Base-by-base conservation (phyloP, 2,797 vertebrate genomes). In the Ispidina picta region DNA sequence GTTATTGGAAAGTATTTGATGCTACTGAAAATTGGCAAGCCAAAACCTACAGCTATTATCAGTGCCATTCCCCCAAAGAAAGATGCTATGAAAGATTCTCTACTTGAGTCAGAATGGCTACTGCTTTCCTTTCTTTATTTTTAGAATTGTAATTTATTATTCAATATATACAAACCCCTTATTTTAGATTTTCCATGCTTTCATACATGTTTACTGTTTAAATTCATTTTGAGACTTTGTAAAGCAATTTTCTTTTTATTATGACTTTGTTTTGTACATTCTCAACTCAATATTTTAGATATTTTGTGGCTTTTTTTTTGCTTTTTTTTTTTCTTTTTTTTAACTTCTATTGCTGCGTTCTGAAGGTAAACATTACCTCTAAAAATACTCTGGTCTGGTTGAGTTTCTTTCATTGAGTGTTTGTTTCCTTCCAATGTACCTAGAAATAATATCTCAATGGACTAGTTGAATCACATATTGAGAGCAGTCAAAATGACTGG, bases 61-160 rank as follows among this genome's bases (percentile, higher is more conserved):
- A 70, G 48, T 74, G 59, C 52, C 2, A 4, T 86, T 66, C 37
- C 59, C 76, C 48, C 58, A 43, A 69, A 84, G 60, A 65, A 88
- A 56, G 49, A 80, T 56, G 11, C 16, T 69, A 25, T 56, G 66
- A 64, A 88, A 69, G 29, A 64, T 85, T 82, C 35, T 84, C 39
- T 82, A 9, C 59, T 80, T 49, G 41, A 92, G 64, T 88, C 69
- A 78, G 86, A 89, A 93, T 81, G 63, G 72, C 83, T 94, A 90
- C 73, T 90, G 92, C 79, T 95, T 96, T 95, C 77, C 48, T 90
- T 75, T 83, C 68, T 72, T 92, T 88, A 60, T 78, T 93, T 89
- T 84, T 89, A 43, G 91, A 91, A 95, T 49, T 93, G 73, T 97
- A 96, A 97, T 97, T 97, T 96, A 97, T 97, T 96, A 97, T 93